Base-by-base conservation (phyloP, 1,140 invertebrate species). In the Platyscapa corneri region DNA sequence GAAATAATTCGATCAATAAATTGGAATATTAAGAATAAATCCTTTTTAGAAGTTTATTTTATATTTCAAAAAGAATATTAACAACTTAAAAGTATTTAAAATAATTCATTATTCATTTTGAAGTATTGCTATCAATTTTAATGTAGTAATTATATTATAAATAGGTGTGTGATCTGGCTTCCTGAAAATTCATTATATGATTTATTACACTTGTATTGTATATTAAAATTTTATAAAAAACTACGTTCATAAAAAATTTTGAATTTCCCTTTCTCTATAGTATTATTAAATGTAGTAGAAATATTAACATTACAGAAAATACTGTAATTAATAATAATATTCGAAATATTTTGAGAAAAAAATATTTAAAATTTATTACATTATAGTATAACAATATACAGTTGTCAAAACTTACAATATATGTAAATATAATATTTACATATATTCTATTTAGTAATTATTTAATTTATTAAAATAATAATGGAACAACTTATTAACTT, bases 391-490 rank as follows among this genome's bases (percentile, higher is more conserved):
- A 53, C 16, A 53, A 53, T 53, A 20, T 53, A 53, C 18, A 14
- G 72, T 53, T 72, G 46, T 53, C 65, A 16, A 72, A 70, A 39
- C 72, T 56, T 74, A 82, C 56, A 27, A 82, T 82, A 74, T 82
- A n/a, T n/a, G n/a, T n/a, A n/a, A n/a, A n/a, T n/a, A 60, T 74
- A 82, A 56, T 79, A 60, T 79, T n/a, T 56, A 42, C 60, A 53
- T 86, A 74, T 27, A 82, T 39, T 30, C 79, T 85, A 27, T 27
- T 60, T 60, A 70, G 64, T 65, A 65, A 78, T 74, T 81, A 53
- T 75, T 81, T 72, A 86, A 85, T 85, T 70, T 80, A 86, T 76
- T 67, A 87, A 78, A 76, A 86, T 84, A 86, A 86, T 78, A 88
- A 85, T 83, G 86, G 84, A 74, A 80, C 78, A 85, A 84, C 84